Base-by-base conservation (phyloP, 2,797 vertebrate genomes). In the Strix occidentalis region DNA sequence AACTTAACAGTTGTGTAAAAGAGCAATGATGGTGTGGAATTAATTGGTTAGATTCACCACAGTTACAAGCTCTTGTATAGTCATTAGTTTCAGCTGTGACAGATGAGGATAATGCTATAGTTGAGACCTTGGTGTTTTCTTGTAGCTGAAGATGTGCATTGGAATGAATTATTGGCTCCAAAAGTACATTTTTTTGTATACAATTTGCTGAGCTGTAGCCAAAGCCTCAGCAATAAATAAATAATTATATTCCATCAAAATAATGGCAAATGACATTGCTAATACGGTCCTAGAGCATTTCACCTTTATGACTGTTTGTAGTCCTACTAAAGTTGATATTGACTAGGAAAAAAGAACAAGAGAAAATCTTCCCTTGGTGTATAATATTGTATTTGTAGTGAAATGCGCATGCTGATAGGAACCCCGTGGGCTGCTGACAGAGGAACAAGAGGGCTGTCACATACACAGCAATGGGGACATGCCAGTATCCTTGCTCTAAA, bases 21-120 rank as follows among this genome's bases (percentile, higher is more conserved):
- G 46, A 86, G 9, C 48, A 92, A 54, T 0, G 1, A 54, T 48
- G 33, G 12, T 92, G 50, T 78, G 35, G 96, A 93, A 87, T 94
- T 83, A 96, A 94, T 91, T 94, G 39, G 17, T 83, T 86, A 41
- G 39, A 78, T 84, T 95, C 69, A 81, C 43, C 51, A 28, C 10
- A 53, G 48, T 84, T 91, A 81, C 72, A 75, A 72, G 61, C 25
- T 71, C 35, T 87, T 4, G 0, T 71, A 60, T 3, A 69, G 43
- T 29, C 43, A 60, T 69, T 86, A 51, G 31, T 65, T 85, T 90
- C 84, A 92, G 10, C 35, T 87, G 50, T 92, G 61, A 85, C 4
- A 10, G 68, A 93, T 58, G n/a, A 81, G 15, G 48, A 56, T 46
- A 75, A 56, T 50, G 39, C 12, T 93, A 37, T 41, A 50, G 43